Conservation (phyloP, 2,113 vertebrate genomes). For the Hiodon alosoides region DNA sequence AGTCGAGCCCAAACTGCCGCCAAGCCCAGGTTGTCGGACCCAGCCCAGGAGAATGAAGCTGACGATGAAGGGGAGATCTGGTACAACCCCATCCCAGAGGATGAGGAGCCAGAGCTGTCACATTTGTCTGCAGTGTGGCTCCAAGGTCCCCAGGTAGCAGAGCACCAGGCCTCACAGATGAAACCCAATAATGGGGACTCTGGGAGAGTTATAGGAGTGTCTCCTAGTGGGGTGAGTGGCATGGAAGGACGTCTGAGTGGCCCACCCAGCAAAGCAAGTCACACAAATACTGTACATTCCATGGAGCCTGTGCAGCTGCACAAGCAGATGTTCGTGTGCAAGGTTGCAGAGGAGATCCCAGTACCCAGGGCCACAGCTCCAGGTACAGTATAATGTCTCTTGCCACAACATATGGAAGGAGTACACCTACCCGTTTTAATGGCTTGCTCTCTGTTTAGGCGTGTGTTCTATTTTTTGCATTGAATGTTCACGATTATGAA, state of each 20-base stretch:
- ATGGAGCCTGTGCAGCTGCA: constrained; percentile 61
- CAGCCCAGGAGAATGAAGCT: constrained; percentile 80
- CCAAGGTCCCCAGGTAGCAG: constrained; percentile 34
- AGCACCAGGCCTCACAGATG: constrained; percentile 42
- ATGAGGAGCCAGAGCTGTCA: constrained; percentile 64
- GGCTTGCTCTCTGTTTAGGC: no score
- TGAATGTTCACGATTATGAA: no score
- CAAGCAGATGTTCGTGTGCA: constrained; percentile 61
- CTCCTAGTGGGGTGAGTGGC: constrained; percentile 33
- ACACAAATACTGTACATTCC: constrained; percentile 48
- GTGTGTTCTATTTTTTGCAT: no score
- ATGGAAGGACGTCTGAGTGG: constrained; percentile 5
- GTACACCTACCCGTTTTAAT: background rate
- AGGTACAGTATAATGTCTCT: constrained; percentile 60
- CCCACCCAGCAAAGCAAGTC: constrained; percentile 46
- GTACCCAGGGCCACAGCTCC: constrained; percentile 50
- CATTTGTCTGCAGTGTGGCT: constrained; percentile 35
- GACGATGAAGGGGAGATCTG: constrained; percentile 97
- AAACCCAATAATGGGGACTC: constrained; percentile 38
- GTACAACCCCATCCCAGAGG: constrained; percentile 98
- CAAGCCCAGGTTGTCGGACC: constrained; percentile 51
- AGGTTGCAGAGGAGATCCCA: constrained; percentile 64
- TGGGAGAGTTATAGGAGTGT: constrained; percentile 22
- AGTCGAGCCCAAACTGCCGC: constrained; percentile 31
- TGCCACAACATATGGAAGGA: background rate